These are phyloP conservation scores for Amiota minor DNA, from an alignment of 2,888 invertebrate species.

Conservation along the genomic window DNA sequence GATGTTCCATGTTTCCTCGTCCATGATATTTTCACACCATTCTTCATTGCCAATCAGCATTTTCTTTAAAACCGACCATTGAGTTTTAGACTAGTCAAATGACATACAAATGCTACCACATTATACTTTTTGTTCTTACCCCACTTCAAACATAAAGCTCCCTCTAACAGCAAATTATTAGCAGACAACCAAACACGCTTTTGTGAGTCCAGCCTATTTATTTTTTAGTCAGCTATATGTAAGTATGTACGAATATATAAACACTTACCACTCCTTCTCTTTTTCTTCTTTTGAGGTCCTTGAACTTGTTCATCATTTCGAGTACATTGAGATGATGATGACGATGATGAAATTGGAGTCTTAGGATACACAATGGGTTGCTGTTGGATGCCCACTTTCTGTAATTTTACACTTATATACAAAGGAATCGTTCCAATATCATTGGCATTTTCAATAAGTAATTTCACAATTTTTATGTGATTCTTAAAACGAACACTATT, in stretches of 20 bases:
- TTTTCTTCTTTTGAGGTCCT: constrained; percentile 76
- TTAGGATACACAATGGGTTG: background rate
- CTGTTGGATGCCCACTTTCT: background rate
- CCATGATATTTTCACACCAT: too few relatives aligned
- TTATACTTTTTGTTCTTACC: too few relatives aligned
- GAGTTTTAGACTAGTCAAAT: too few relatives aligned
- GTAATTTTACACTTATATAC: constrained; percentile 69
- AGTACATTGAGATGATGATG: background rate
- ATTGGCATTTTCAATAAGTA: constrained; percentile 85
- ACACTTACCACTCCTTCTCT: constrained; percentile 89
- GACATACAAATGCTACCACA: too few relatives aligned
- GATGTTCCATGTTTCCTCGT: too few relatives aligned
- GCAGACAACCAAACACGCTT: too few relatives aligned
- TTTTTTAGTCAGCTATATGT: too few relatives aligned
- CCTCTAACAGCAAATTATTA: too few relatives aligned
- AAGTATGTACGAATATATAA: constrained; percentile 31
- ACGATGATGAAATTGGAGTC: background rate
- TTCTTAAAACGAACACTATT: constrained; percentile 80
- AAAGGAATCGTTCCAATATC: constrained; percentile 84
- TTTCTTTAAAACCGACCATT: too few relatives aligned
- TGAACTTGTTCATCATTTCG: constrained; percentile 58
- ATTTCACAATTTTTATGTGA: constrained; percentile 82
- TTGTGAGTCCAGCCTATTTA: too few relatives aligned
- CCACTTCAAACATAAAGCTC: too few relatives aligned
- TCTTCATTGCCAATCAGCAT: too few relatives aligned